Evolutionary conservation across 2,888 invertebrate genomes (phyloP).

Genomic region (Eupithecia inturbata): DNA sequence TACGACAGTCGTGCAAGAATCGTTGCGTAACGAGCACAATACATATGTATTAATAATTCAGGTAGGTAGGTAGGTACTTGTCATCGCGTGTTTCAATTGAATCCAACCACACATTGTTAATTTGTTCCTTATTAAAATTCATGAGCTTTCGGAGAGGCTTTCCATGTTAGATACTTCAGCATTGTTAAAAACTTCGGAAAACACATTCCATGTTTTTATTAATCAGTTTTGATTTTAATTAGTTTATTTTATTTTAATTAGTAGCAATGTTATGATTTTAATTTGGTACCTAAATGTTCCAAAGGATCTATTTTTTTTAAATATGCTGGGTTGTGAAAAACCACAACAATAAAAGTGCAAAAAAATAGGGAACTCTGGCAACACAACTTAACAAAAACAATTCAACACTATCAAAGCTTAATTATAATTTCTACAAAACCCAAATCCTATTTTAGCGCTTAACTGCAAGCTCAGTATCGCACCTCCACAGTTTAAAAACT

Average conservation of each 20-base stretch:
- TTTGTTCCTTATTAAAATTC: conserved; percentile 11
- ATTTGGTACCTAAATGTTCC: neutral
- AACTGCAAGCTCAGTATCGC: conserved; percentile 28
- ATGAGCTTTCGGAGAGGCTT: conserved; percentile 6
- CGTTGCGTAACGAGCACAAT: neutral
- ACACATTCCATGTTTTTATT: neutral
- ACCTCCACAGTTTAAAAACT: conserved; percentile 20
- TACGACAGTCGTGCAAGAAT: neutral
- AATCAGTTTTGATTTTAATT: neutral
- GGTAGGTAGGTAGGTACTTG: no score
- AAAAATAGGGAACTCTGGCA: neutral
- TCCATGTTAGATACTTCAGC: conserved; percentile 5
- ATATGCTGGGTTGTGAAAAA: no score
- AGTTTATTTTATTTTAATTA: no score
- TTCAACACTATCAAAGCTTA: neutral
- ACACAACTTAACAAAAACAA: neutral
- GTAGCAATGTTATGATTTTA: neutral
- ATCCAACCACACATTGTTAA: conserved; percentile 1
- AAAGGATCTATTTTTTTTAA: no score
- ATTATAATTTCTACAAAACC: neutral
- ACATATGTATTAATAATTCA: neutral
- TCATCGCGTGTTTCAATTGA: neutral
- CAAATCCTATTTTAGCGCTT: conserved; percentile 20
- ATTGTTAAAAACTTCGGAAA: neutral
- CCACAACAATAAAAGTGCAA: neutral